Evolutionary conservation across 2,113 vertebrate species (phyloP), one percentile per base, ranked within the genome.

Genomic region (Promerops cafer): DNA sequence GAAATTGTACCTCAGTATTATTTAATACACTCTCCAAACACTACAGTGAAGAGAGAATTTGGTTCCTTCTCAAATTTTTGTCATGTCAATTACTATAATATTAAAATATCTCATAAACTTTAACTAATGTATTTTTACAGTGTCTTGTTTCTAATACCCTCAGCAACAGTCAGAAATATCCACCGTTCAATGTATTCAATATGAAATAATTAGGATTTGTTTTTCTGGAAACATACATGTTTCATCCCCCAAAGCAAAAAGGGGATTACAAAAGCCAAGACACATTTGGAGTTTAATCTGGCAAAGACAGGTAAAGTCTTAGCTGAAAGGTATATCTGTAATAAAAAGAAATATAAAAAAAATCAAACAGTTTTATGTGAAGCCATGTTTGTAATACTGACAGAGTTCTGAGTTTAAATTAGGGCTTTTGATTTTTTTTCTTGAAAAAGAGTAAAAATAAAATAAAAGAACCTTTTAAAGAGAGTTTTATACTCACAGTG

Each of bases 391-490:
- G 16, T 42, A 66, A 82, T 49, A 56, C 6, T 53, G 71, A 76
- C 14, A 37, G 12, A 37, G 12, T 16, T 86, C 18, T 61, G 57
- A 6, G 5, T 60, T 93, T 60, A 60, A 77, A 80, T 49, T 10
- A 56, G 13, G 21, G 9, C 0, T 30, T 76, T 44, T 18, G 20
- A 65, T 86, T 92, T 44, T 60, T n/a, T 42, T 88, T 81, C 65
- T 54, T 96, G 44, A 40, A 81, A 89, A 82, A 81, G n/a, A 77
- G 14, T 37, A 77, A 80, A 87, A 91, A 74, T 14, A 87, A 94
- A 91, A 70, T 1, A 66, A 21, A 24, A 92, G 1, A 80, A 49
- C 13, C 23, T 89, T 76, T 57, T 6, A 8, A 31, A 91, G 68
- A 76, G 24, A 35, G 56, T 90, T 92, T 69, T 40, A 54, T 86